Conservation (phyloP, 1,140 invertebrate species). For the Contarinia nasturtii region DNA sequence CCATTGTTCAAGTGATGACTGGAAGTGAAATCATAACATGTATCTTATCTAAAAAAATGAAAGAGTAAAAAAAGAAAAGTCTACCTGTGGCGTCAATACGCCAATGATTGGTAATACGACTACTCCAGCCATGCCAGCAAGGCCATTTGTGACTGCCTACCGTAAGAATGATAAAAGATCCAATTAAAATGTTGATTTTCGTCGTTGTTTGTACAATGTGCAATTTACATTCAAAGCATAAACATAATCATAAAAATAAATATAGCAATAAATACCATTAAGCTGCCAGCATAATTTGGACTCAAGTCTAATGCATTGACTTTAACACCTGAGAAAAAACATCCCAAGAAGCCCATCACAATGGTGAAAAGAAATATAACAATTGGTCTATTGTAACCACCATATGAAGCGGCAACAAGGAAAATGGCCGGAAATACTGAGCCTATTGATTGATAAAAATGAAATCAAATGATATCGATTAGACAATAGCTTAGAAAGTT, state of each 20-base stretch:
- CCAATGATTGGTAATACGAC: conserved; percentile 59
- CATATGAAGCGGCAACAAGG: conserved; percentile 59
- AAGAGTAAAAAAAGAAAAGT: conserved; percentile 8
- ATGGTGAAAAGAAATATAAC: conserved; percentile 46
- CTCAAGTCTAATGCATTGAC: conserved; percentile 67
- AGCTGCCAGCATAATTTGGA: conserved; percentile 60
- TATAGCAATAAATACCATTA: too few species aligned
- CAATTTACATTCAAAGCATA: too few species aligned
- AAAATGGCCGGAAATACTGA: conserved; percentile 40
- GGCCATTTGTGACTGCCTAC: conserved; percentile 62
- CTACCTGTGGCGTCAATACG: conserved; percentile 49
- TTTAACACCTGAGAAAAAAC: conserved; percentile 57
- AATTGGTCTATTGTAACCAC: conserved; percentile 43
- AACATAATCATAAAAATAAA: too few species aligned
- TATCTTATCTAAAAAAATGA: neutral
- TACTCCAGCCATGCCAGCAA: conserved; percentile 63
- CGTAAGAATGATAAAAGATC: too few species aligned
- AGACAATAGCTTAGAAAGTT: too few species aligned
- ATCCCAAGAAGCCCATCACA: conserved; percentile 54
- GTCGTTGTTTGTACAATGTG: too few species aligned
- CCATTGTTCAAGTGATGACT: conserved; percentile 59
- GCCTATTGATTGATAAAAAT: conserved; percentile 37
- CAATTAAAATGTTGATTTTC: too few species aligned
- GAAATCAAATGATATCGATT: neutral
- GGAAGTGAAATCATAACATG: conserved; percentile 8